phyloP scores from a whole-genome alignment of 2,797 vertebrate genomes.

The Danio kyathit region DNA sequence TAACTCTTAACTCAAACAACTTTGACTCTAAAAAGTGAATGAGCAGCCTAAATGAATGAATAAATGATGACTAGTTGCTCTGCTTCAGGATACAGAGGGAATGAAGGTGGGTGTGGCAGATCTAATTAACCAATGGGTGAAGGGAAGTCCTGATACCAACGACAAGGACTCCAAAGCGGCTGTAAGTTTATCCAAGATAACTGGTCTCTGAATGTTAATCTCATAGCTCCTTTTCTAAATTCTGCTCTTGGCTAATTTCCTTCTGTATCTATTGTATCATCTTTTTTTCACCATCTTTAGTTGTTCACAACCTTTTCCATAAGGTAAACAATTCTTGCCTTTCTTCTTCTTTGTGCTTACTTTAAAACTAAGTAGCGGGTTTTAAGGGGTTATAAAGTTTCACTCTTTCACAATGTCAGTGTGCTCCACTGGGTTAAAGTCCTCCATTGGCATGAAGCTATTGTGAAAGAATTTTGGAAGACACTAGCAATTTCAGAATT shows the following conservation, averaged over 20 bases:
- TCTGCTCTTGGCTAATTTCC: neutral
- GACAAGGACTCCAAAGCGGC: slow-evolving; percentile 70
- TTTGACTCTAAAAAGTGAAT: neutral
- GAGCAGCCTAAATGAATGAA: neutral
- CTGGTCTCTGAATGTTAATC: neutral
- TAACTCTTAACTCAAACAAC: too few relatives aligned
- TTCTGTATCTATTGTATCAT: slow-evolving; percentile 26
- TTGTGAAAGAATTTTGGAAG: neutral
- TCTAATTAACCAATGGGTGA: slow-evolving; percentile 83
- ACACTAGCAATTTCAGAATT: neutral
- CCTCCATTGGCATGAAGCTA: neutral
- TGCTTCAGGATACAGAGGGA: slow-evolving; percentile 77
- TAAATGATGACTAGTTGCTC: slow-evolving; percentile 8
- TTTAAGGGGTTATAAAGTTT: neutral
- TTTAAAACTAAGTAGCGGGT: neutral
- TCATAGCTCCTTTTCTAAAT: neutral
- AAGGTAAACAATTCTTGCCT: slow-evolving; percentile 46
- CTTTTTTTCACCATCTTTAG: slow-evolving; percentile 46
- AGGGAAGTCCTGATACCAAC: slow-evolving; percentile 71
- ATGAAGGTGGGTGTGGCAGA: slow-evolving; percentile 79
- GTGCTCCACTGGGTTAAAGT: neutral
- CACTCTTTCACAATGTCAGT: neutral
- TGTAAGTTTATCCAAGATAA: slow-evolving; percentile 63
- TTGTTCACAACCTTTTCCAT: slow-evolving; percentile 48
- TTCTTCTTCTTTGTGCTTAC: neutral